Evolutionary conservation across 2,113 vertebrate genomes (phyloP).

Genomic region (Cavia porcellus): DNA sequence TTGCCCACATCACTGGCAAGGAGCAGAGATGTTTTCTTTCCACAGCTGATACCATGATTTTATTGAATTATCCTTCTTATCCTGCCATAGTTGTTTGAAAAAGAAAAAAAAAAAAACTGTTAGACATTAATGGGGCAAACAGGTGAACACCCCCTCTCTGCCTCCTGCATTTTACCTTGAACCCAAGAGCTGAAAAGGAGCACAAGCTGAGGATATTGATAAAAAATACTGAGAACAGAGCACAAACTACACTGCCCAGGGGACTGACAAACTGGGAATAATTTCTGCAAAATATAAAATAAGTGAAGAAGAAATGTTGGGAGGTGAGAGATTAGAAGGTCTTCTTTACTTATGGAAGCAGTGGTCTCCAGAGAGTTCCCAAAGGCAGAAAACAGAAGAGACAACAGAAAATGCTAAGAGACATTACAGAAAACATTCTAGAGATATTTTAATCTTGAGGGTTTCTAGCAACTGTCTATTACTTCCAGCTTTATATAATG

Average conservation of each 20-base stretch:
- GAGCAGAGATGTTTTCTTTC: neutral
- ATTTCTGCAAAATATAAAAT: neutral
- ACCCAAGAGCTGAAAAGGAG: neutral
- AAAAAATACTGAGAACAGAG: neutral
- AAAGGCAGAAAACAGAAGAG: constrained; percentile 1
- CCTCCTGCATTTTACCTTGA: neutral
- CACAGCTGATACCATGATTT: neutral
- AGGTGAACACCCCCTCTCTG: neutral
- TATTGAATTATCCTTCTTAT: neutral
- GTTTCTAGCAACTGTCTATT: neutral
- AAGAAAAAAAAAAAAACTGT: neutral
- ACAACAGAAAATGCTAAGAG: neutral
- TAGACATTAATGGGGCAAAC: neutral
- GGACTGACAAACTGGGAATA: neutral
- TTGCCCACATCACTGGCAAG: neutral
- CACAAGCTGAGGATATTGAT: neutral
- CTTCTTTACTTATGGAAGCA: neutral
- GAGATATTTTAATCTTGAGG: neutral
- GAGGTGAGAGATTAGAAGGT: neutral
- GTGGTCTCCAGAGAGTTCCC: neutral
- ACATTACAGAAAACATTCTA: neutral
- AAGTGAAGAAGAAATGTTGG: neutral
- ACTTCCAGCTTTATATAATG: neutral
- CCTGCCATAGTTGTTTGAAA: neutral
- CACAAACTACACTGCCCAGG: neutral